phyloP scores from a whole-genome alignment of 1,140 invertebrate species.

The Aporrectodea caliginosa region DNA sequence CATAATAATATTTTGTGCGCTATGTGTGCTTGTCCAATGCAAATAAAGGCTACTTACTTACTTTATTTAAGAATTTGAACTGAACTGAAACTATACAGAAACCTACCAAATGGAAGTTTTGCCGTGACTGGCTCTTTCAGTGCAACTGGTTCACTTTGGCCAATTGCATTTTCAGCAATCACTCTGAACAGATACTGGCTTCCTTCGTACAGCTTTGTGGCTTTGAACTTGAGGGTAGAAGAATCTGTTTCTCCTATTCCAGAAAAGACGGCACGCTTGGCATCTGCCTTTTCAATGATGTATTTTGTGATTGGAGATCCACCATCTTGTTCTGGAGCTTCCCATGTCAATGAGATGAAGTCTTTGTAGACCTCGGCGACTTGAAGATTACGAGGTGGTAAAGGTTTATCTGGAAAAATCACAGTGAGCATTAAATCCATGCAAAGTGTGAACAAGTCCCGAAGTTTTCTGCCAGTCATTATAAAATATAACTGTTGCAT shows the following conservation, averaged over 20 bases:
- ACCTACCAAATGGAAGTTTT: slow-evolving; percentile 49
- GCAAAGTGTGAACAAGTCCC: slow-evolving; percentile 16
- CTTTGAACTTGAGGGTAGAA: slow-evolving; percentile 63
- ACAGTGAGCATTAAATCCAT: background rate
- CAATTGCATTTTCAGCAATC: slow-evolving; percentile 91
- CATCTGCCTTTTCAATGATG: slow-evolving; percentile 49
- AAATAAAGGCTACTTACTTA: too few species aligned
- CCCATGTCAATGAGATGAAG: slow-evolving; percentile 71
- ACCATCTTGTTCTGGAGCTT: slow-evolving; percentile 50
- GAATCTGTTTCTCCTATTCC: slow-evolving; percentile 39
- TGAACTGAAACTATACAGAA: too few species aligned
- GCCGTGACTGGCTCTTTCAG: slow-evolving; percentile 59
- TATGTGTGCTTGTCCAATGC: too few species aligned
- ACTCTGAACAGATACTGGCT: slow-evolving; percentile 94
- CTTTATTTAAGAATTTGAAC: too few species aligned
- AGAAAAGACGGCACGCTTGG: slow-evolving; percentile 40
- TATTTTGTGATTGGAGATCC: slow-evolving; percentile 53
- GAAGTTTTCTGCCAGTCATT: slow-evolving; percentile 9
- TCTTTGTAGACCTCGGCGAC: slow-evolving; percentile 61
- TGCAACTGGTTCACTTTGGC: slow-evolving; percentile 81
- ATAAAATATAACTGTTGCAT: too few species aligned
- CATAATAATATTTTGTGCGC: too few species aligned
- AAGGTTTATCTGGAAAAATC: slow-evolving; percentile 55
- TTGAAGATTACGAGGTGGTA: slow-evolving; percentile 57
- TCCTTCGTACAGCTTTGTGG: slow-evolving; percentile 83